A percentile compares a stretch with the other conserved stretches of the same genome.
Evolutionary conservation across 2,797 vertebrate species (phyloP).

Genomic region (Brotula barbata): DNA sequence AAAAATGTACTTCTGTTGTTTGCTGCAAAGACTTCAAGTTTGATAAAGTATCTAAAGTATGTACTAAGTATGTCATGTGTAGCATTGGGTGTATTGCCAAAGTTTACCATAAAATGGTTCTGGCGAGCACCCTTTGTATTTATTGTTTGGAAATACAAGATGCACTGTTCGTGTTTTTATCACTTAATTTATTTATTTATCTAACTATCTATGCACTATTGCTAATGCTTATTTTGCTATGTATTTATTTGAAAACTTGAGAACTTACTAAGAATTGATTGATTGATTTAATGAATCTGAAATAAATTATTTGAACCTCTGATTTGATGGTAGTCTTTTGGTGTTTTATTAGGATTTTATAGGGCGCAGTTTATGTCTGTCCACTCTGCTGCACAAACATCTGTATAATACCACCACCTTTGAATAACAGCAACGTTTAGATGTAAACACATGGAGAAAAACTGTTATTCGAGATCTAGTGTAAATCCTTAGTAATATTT

Average conservation of each 20-base stretch:
- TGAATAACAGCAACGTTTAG: too few relatives aligned
- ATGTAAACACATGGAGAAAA: neutral
- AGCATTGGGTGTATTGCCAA: constrained; percentile 40
- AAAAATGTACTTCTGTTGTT: neutral
- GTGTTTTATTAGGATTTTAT: neutral
- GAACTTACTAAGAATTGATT: constrained; percentile 19
- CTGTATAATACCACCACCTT: too few relatives aligned
- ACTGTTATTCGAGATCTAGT: too few relatives aligned
- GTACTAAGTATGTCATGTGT: constrained; percentile 65
- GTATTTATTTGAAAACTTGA: constrained; percentile 31
- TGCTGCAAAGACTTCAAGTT: constrained; percentile 18
- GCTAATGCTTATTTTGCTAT: neutral
- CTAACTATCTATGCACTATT: constrained; percentile 36
- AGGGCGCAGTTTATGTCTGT: too few relatives aligned
- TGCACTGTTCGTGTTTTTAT: constrained; percentile 12
- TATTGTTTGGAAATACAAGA: constrained; percentile 14
- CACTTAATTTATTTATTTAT: constrained; percentile 44
- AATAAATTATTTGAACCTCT: constrained; percentile 19
- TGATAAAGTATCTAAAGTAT: constrained; percentile 40
- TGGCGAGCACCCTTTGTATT: constrained; percentile 15
- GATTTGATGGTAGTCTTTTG: neutral
- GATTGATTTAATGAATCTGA: neutral
- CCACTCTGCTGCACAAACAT: too few relatives aligned
- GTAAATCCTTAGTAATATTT: too few relatives aligned
- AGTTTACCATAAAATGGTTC: constrained; percentile 41